phyloP scores from a whole-genome alignment of 2,888 invertebrate genomes.

The Parapristionchus giblindavisi region DNA sequence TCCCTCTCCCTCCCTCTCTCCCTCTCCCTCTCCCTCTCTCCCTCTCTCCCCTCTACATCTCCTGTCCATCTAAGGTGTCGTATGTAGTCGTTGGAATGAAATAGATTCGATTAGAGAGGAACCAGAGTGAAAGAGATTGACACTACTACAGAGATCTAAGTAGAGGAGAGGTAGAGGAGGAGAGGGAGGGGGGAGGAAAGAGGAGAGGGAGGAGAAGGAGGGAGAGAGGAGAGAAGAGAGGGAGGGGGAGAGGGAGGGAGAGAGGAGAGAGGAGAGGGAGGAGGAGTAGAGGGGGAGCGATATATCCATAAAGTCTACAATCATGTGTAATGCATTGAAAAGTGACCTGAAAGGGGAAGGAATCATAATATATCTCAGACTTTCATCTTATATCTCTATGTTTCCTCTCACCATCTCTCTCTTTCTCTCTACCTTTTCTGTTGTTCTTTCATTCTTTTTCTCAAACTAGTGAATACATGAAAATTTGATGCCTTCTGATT shows the following conservation, averaged over 20 bases:
- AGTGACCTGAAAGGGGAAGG: not conserved
- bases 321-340: not conserved
- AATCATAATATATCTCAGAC: too few relatives aligned
- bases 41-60: slow-evolving; percentile 34
- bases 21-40: not conserved
- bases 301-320: slow-evolving; percentile 13
- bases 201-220: too few relatives aligned
- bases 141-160: too few relatives aligned
- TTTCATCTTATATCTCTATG: not conserved
- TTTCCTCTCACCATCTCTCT: slow-evolving; percentile 8
- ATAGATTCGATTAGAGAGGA: not conserved
- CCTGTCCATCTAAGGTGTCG: slow-evolving; percentile 21
- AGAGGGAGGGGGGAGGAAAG: too few relatives aligned
- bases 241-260: too few relatives aligned
- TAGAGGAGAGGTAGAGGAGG: too few relatives aligned
- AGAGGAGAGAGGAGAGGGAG: slow-evolving; percentile 37
- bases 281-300: slow-evolving; percentile 22
- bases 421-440: slow-evolving; percentile 14
- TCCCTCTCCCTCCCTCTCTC: slow-evolving; percentile 1
- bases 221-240: too few relatives aligned
- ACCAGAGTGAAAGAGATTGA: not conserved
- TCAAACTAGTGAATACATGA: not conserved
- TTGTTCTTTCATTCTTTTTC: slow-evolving; percentile 15
- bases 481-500: too few relatives aligned
- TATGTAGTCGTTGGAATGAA: not conserved